phyloP scores from a whole-genome alignment of 2,113 vertebrate genomes.

The Cavia porcellus region DNA sequence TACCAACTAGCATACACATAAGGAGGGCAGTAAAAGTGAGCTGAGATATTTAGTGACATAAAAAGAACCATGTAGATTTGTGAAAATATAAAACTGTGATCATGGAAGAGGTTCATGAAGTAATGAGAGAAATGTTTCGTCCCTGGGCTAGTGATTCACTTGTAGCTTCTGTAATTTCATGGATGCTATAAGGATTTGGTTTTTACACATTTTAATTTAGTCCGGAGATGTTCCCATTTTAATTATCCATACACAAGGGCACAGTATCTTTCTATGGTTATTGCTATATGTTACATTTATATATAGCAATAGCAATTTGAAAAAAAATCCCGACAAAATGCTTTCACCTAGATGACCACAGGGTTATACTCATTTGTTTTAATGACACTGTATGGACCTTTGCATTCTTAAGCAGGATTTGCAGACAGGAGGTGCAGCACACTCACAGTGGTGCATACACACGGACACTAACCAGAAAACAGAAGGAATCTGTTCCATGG shows the following conservation, averaged over 20 bases:
- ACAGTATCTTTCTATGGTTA: conserved; percentile 76
- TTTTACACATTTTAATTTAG: conserved; percentile 85
- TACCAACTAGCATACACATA: neutral
- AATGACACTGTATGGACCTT: conserved; percentile 66
- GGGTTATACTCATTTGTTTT: conserved; percentile 77
- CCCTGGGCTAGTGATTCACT: conserved; percentile 79
- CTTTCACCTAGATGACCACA: conserved; percentile 73
- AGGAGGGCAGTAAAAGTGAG: conserved; percentile 60
- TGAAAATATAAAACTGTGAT: conserved; percentile 71
- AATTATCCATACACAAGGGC: conserved; percentile 83
- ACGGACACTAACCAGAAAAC: neutral
- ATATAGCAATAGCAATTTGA: conserved; percentile 74
- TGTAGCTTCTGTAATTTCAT: conserved; percentile 79
- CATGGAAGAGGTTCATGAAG: conserved; percentile 58
- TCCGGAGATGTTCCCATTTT: conserved; percentile 82
- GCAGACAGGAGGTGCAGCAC: neutral
- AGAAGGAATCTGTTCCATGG: rapidly evolving
- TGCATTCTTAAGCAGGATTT: conserved; percentile 70
- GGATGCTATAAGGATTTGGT: conserved; percentile 83
- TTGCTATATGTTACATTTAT: conserved; percentile 83
- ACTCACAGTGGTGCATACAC: neutral
- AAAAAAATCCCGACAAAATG: conserved; percentile 41
- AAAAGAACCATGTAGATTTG: conserved; percentile 75
- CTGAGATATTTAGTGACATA: conserved; percentile 70
- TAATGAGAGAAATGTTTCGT: conserved; percentile 63